phyloP scores from a whole-genome alignment of 2,113 vertebrate species.

The Agelaius tricolor region DNA sequence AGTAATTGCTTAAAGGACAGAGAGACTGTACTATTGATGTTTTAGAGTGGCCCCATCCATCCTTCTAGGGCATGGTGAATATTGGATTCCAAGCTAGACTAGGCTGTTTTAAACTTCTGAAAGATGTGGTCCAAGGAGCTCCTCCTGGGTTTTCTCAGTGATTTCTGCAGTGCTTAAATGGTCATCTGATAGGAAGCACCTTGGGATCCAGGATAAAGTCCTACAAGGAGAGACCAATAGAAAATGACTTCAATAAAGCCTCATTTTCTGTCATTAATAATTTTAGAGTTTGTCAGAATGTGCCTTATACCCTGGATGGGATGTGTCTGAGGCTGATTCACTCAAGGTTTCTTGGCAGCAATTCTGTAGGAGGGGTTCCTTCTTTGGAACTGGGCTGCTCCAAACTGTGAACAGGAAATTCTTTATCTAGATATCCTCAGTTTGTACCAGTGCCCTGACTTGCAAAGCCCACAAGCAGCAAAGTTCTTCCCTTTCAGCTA shows the following conservation, averaged over 20 bases:
- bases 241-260: neutral
- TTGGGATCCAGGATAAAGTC: neutral
- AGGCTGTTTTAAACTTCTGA: neutral
- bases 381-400: neutral
- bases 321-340: neutral
- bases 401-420: neutral
- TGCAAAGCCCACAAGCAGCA: neutral
- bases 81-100: neutral
- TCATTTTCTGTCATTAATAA: neutral
- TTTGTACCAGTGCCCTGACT: neutral
- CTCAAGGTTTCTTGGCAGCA: neutral
- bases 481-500: neutral
- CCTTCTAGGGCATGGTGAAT: neutral
- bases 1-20: neutral
- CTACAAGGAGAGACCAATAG: neutral
- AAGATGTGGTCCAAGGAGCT: neutral
- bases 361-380: neutral
- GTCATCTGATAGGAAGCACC: neutral
- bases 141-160: neutral
- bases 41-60: neutral
- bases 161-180: neutral
- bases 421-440: neutral
- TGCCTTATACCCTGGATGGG: neutral
- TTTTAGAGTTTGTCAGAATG: neutral
- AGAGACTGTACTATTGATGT: neutral